Conservation (phyloP, 2,797 vertebrate genomes). For the Lophius americanus region DNA sequence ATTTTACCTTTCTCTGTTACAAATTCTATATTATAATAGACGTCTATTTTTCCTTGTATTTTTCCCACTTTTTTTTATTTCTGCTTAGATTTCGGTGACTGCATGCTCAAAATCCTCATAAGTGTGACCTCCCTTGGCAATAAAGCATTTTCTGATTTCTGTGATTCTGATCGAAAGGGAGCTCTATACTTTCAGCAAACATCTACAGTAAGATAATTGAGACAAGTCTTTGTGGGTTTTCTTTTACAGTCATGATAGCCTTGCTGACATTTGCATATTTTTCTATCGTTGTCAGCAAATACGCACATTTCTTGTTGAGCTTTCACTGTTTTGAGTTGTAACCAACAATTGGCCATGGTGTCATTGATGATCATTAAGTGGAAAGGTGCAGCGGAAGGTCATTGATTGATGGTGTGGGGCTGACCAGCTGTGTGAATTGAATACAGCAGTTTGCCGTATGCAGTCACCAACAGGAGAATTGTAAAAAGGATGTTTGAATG, state of each 20-base stretch:
- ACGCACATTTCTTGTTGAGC: slow-evolving; percentile 13
- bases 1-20: too few species aligned
- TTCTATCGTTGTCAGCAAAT: slow-evolving; percentile 1
- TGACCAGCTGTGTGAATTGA: slow-evolving; percentile 39
- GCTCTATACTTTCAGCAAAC: neutral
- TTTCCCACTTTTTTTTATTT: too few species aligned
- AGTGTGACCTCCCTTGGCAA: too few species aligned
- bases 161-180: too few species aligned
- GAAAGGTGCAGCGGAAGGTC: slow-evolving; percentile 58
- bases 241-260: neutral
- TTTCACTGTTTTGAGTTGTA: neutral
- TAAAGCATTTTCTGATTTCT: too few species aligned
- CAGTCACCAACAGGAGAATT: slow-evolving; percentile 20
- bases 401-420: slow-evolving; percentile 70
- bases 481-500: slow-evolving; percentile 9
- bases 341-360: slow-evolving; percentile 5
- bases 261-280: slow-evolving; percentile 16
- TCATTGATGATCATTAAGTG: slow-evolving; percentile 19
- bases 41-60: too few species aligned
- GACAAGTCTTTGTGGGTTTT: neutral
- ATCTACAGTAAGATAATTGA: slow-evolving; percentile 1
- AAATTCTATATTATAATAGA: too few species aligned
- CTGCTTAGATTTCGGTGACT: too few species aligned
- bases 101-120: too few species aligned
- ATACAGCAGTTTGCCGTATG: slow-evolving; percentile 43